Percentiles rank a stretch among this genome's conserved stretches.
Evolutionary conservation across 2,113 vertebrate species (phyloP).

Genomic region (Cyprinus carpio): DNA sequence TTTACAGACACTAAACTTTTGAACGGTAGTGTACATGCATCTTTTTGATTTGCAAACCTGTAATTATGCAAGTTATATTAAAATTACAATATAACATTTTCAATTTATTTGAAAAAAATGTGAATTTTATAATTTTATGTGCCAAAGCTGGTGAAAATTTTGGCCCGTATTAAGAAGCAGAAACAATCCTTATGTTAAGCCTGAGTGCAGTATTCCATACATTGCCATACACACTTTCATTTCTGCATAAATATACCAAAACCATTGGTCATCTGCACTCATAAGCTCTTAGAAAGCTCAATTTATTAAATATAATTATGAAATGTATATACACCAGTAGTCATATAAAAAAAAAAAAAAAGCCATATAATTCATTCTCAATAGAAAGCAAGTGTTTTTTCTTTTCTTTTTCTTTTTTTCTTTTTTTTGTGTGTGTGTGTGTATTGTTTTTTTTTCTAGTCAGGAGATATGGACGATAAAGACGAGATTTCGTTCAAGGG

Average conservation of each 20-base stretch:
- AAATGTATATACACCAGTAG: slow-evolving; percentile 58
- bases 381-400: slow-evolving; percentile 47
- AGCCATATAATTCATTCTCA: slow-evolving; percentile 50
- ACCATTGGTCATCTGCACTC: slow-evolving; percentile 34
- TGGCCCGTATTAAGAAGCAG: not conserved
- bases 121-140: not conserved
- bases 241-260: slow-evolving; percentile 14
- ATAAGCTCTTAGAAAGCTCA: slow-evolving; percentile 54
- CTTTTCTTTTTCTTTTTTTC: not conserved
- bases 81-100: not conserved
- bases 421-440: not conserved
- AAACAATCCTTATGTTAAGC: not conserved
- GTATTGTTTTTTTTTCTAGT: slow-evolving; percentile 28
- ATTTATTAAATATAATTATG: slow-evolving; percentile 63
- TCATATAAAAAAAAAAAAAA: slow-evolving; percentile 53
- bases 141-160: not conserved
- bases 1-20: no score
- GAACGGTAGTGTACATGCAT: no score
- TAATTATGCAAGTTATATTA: not conserved
- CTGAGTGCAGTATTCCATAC: not conserved
- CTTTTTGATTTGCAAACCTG: no score
- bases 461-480: slow-evolving; percentile 44
- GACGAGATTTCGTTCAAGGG: not conserved
- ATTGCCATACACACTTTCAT: not conserved
- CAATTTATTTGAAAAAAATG: not conserved